phyloP scores from a whole-genome alignment of 2,888 invertebrate species.

The Drosophila affinis region DNA sequence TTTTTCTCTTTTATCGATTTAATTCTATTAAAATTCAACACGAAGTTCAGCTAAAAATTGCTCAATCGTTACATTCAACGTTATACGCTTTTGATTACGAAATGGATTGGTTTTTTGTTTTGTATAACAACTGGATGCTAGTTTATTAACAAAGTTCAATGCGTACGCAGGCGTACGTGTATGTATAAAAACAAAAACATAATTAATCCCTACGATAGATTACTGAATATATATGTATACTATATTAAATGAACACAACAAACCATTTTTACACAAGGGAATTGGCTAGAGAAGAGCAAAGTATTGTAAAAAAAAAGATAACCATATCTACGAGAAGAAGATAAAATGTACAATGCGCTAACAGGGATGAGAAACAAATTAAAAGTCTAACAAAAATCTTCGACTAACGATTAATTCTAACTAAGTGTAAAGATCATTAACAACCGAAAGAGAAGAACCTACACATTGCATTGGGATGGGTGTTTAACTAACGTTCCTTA shows the following conservation, averaged over 20 bases:
- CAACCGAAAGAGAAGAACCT: conserved; percentile 30
- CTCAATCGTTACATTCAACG: conserved; percentile 58
- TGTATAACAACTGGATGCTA: conserved; percentile 28
- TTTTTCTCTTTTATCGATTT: conserved; percentile 45
- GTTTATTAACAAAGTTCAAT: conserved; percentile 44
- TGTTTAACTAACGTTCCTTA: background rate
- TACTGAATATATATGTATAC: conserved; percentile 35
- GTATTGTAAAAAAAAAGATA: conserved; percentile 15
- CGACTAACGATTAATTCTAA: conserved; percentile 36
- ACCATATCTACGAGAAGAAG: conserved; percentile 23
- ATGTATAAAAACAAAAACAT: conserved; percentile 48
- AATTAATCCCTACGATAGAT: conserved; percentile 37
- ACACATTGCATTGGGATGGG: conserved; percentile 4
- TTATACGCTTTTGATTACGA: conserved; percentile 57
- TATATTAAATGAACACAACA: conserved; percentile 73
- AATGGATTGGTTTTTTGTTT: conserved; percentile 53
- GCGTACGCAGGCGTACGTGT: conserved; percentile 9
- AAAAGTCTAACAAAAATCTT: conserved; percentile 36
- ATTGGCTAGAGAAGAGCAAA: conserved; percentile 68
- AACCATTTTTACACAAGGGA: conserved; percentile 62
- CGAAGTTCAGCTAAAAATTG: conserved; percentile 71
- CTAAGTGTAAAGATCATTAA: conserved; percentile 42
- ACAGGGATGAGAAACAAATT: conserved; percentile 55
- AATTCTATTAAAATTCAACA: conserved; percentile 71
- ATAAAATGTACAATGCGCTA: conserved; percentile 57